Evolutionary conservation across 2,888 invertebrate genomes (phyloP), one percentile per base, ranked within the genome.

Genomic region (Steinernema hermaphroditum): DNA sequence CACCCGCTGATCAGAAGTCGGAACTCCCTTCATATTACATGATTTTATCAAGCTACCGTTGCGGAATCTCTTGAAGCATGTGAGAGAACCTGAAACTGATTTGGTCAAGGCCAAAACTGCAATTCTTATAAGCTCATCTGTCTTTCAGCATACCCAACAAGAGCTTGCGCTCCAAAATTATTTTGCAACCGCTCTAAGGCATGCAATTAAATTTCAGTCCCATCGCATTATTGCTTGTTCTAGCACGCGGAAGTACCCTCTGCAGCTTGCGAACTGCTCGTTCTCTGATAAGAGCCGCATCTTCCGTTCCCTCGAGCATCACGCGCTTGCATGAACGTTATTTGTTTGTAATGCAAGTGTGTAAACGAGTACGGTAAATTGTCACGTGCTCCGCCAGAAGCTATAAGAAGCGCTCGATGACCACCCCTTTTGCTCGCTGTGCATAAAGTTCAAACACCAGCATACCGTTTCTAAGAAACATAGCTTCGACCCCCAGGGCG

Each of bases 271-370:
- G 37, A 62, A 4, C 32, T 22, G 37, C n/a, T 37, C 6, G 27
- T 62, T 62, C 32, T 62, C 62, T 62, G 62, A 62, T 62, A 62
- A 62, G 62, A 14, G 12, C 37, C 37, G 12, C 29, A 62, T 54
- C 62, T 32, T 27, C 32, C 29, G 62, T 27, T 29, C 46, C 16
- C 14, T 54, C 54, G 4, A 62, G 32, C 62, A 29, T 62, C 62
- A 62, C 62, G 62, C 62, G 62, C 16, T 62, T 29, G 29, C 34
- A 16, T 29, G 2, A 62, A 16, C 62, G 62, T 12, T 62, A 32
- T 29, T 62, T 62, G 62, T 62, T 62, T 62, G 62, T 62, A 62
- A 62, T 62, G 32, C 27, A 32, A 12, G 37, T 8, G 29, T 29
- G 29, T 62, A 62, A 62, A 62, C 29, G 29, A 32, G 62, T 62